phyloP scores from a whole-genome alignment of 2,113 vertebrate genomes.

The Euleptes europaea region DNA sequence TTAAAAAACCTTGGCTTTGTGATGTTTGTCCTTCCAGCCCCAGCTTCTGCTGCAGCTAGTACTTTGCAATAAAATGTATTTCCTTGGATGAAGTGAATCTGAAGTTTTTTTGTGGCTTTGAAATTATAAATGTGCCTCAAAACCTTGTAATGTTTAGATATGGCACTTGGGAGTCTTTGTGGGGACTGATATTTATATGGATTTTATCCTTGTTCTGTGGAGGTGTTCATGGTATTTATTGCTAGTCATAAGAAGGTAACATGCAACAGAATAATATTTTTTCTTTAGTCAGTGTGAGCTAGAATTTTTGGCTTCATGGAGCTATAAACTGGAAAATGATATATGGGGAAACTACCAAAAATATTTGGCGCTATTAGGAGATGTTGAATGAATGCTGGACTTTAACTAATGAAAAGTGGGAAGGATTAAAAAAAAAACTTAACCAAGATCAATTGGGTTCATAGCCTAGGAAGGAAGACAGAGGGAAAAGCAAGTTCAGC shows the following conservation, averaged over 20 bases:
- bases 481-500: too few species aligned
- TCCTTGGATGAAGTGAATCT: constrained; percentile 28
- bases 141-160: not conserved
- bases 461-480: too few species aligned
- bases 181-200: not conserved
- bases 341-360: not conserved
- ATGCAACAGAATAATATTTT: not conserved
- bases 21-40: not conserved
- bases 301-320: not conserved
- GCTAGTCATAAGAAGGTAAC: not conserved
- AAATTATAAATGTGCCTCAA: not conserved
- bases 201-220: not conserved
- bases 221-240: not conserved
- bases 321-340: not conserved
- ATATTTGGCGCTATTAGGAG: not conserved
- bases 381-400: not conserved
- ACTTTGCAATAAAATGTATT: not conserved
- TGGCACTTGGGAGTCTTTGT: not conserved
- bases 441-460: too few species aligned
- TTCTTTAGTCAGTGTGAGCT: not conserved
- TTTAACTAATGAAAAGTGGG: not conserved
- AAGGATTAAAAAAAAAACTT: not conserved
- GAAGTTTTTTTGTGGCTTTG: not conserved
- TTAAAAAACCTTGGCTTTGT: not conserved
- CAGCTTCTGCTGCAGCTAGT: not conserved